Conservation (phyloP, 2,797 vertebrate species). For the Chaenodraco wilsoni region DNA sequence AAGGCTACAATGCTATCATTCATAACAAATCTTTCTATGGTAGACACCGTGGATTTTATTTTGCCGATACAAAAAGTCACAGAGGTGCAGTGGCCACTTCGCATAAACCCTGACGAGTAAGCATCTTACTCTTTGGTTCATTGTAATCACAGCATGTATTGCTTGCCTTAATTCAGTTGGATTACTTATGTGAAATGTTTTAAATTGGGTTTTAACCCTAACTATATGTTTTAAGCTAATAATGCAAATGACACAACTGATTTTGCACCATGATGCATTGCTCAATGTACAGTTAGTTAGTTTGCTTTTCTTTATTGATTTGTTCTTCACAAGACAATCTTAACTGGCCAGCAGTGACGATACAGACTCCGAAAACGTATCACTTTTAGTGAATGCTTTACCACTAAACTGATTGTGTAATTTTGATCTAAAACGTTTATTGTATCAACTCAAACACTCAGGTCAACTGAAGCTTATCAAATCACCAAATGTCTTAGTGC, state of each 20-base stretch:
- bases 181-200: conserved; percentile 6
- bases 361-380: conserved; percentile 42
- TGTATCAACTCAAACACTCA: conserved; percentile 79
- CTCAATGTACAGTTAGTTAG: conserved; percentile 25
- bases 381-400: conserved; percentile 47
- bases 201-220: conserved; percentile 22
- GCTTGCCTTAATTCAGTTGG: conserved; percentile 14
- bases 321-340: conserved; percentile 48
- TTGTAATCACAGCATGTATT: conserved; percentile 20
- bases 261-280: conserved; percentile 27
- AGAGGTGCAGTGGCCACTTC: background rate
- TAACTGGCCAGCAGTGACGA: conserved; percentile 50
- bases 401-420: conserved; percentile 58
- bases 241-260: conserved; percentile 15
- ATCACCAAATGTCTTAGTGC: conserved; percentile 85
- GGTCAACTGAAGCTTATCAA: conserved; percentile 77
- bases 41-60: conserved; percentile 6
- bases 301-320: conserved; percentile 29
- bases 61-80: background rate
- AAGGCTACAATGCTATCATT: background rate
- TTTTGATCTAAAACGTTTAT: conserved; percentile 76
- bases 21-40: background rate
- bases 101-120: conserved; percentile 4
- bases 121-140: background rate
- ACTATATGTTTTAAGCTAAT: conserved; percentile 32